Base-by-base conservation (phyloP, 64 coral and sea anemone species). In the Dendrophyllia cribrosa region DNA sequence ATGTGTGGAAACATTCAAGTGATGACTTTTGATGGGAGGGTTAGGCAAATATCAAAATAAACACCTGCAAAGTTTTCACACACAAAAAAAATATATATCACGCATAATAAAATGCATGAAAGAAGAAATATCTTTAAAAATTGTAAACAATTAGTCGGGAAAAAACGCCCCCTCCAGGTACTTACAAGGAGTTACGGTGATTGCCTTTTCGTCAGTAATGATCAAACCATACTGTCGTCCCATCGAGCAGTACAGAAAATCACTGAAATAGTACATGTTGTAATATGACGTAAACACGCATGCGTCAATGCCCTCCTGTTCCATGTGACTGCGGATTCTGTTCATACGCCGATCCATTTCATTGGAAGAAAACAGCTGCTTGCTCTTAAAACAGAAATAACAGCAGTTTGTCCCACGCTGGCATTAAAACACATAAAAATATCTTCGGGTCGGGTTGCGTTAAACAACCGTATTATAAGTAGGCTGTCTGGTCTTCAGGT, bases 231-330 rank as follows among this genome's bases (percentile, higher is more conserved):
- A 89, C 1, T 75, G 74, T 13, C 87, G 73, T 26, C 87, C 60
- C 59, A 89, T 77, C 6, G 87, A 51, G 34, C 74, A 52, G 58
- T 76, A 77, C 10, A 89, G 87, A 51, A 89, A 89, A 77, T 89
- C 77, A 14, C 87, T 75, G 60, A 66, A 89, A 34, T 89, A 89
- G 51, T 75, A 77, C 20, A 89, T 66, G 87, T 89, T 89, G 74
- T 89, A 66, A 25, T 89, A 77, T 9, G 87, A 89, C 0, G 74
- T 89, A 51, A 89, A 89, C 26, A 89, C 74, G 74, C 87, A 89
- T 55, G 74, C 87, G 60, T 89, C 73, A 46, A 89, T 59, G 9
- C 59, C 59, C n/a, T 89, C 74, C 51, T 78, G 58, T 4, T 89
- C 87, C 87, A 89, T 89, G 65, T 78, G 74, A 24, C 46, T n/a